Conservation (phyloP, 2,888 invertebrate species). For the Molorchus minor region DNA sequence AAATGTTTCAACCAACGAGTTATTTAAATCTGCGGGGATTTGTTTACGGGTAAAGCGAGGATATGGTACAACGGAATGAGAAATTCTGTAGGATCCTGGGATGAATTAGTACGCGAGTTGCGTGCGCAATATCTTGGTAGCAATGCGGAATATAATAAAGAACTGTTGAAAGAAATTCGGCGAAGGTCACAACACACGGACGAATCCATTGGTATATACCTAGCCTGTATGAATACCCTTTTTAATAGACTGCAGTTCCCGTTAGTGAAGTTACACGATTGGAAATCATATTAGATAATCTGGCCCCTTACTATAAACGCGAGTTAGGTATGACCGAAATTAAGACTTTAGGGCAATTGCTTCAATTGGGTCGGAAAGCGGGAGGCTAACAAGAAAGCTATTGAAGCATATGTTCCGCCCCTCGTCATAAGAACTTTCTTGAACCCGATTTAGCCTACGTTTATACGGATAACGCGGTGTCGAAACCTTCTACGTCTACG, state of each 20-base stretch:
- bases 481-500: no score
- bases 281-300: not conserved
- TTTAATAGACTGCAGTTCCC: not conserved
- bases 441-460: constrained; percentile 8
- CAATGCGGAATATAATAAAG: not conserved
- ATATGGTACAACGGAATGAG: not conserved
- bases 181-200: not conserved
- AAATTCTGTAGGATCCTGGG: not conserved
- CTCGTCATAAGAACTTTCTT: not conserved
- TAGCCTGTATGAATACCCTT: constrained; percentile 1
- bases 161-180: constrained; percentile 1
- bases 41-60: not conserved
- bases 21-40: not conserved
- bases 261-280: not conserved
- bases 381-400: not conserved
- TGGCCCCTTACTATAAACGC: not conserved
- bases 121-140: not conserved
- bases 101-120: not conserved
- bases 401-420: not conserved
- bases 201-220: not conserved
- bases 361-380: not conserved
- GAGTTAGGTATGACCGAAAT: not conserved
- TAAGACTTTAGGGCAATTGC: not conserved
- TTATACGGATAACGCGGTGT: not conserved
- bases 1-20: not conserved